These are phyloP conservation scores for Eulithis testata DNA, from an alignment of 2,888 invertebrate species.

Conservation along the genomic window DNA sequence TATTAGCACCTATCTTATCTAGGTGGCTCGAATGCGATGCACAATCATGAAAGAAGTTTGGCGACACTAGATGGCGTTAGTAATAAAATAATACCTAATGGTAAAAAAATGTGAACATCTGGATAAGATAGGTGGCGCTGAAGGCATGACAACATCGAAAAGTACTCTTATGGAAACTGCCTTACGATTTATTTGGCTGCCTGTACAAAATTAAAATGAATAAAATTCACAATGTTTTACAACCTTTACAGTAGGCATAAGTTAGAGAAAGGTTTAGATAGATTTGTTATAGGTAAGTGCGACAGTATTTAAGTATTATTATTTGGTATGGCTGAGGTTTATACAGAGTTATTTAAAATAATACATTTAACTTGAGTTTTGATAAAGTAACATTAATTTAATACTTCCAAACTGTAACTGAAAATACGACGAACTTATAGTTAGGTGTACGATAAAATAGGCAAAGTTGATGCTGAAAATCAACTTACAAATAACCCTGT, in stretches of 20 bases:
- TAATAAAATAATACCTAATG: background rate
- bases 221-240: slow-evolving; percentile 39
- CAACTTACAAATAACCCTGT: slow-evolving; percentile 81
- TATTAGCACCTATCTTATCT: slow-evolving; percentile 21
- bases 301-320: slow-evolving; percentile 45
- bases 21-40: slow-evolving; percentile 13
- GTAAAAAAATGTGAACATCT: slow-evolving; percentile 4
- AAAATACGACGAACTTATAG: slow-evolving; percentile 32
- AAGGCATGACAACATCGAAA: slow-evolving; percentile 29
- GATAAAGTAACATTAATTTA: slow-evolving; percentile 28
- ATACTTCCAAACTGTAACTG: slow-evolving; percentile 35
- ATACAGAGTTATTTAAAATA: slow-evolving; percentile 77
- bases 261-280: slow-evolving; percentile 23
- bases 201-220: slow-evolving; percentile 36
- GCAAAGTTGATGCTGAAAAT: slow-evolving; percentile 44
- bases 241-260: slow-evolving; percentile 40
- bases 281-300: slow-evolving; percentile 26
- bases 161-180: slow-evolving; percentile 18
- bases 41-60: slow-evolving; percentile 5
- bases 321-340: slow-evolving; percentile 81
- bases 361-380: slow-evolving; percentile 35
- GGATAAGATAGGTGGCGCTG: slow-evolving; percentile 32
- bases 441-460: slow-evolving; percentile 41
- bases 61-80: slow-evolving; percentile 35
- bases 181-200: slow-evolving; percentile 31